Percentiles rank a stretch among this genome's conserved stretches.
These are phyloP conservation scores for Mimachlamys varia DNA, from an alignment of 2,888 invertebrate species.

Conservation along the genomic window DNA sequence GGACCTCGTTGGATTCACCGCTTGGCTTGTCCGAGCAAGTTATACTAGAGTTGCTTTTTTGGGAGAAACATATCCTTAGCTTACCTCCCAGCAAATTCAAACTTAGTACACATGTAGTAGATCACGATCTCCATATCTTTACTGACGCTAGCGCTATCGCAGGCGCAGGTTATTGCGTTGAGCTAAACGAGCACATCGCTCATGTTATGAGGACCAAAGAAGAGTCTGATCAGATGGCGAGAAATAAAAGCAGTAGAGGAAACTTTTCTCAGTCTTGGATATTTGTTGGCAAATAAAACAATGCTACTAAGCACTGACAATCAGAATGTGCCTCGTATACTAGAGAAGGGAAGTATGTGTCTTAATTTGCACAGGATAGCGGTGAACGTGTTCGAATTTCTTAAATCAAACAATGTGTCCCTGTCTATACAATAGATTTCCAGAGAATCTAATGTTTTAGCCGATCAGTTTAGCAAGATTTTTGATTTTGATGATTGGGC, in stretches of 20 bases:
- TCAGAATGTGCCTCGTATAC: constrained; percentile 44
- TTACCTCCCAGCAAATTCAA: background rate
- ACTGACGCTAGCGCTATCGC: constrained; percentile 28
- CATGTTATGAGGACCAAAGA: constrained; percentile 14
- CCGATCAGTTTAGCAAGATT: constrained; percentile 25
- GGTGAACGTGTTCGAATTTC: constrained; percentile 37
- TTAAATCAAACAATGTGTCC: constrained; percentile 29
- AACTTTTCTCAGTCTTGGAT: constrained; percentile 26
- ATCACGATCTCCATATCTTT: background rate
- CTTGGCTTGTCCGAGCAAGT: background rate
- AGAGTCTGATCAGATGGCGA: constrained; percentile 34
- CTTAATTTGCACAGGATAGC: constrained; percentile 25
- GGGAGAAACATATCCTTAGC: background rate
- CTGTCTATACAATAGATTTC: constrained; percentile 38
- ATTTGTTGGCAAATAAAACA: background rate
- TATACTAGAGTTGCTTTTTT: background rate
- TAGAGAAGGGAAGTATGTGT: constrained; percentile 45
- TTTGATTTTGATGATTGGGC: constrained; percentile 38
- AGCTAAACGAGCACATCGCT: background rate
- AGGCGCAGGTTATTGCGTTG: constrained; percentile 37
- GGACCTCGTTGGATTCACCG: background rate
- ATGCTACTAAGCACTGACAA: constrained; percentile 41
- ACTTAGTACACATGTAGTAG: background rate
- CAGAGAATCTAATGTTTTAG: background rate
- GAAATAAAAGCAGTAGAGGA: constrained; percentile 40